phyloP scores from a whole-genome alignment of 2,797 vertebrate species.

The Poliocrania exsul region DNA sequence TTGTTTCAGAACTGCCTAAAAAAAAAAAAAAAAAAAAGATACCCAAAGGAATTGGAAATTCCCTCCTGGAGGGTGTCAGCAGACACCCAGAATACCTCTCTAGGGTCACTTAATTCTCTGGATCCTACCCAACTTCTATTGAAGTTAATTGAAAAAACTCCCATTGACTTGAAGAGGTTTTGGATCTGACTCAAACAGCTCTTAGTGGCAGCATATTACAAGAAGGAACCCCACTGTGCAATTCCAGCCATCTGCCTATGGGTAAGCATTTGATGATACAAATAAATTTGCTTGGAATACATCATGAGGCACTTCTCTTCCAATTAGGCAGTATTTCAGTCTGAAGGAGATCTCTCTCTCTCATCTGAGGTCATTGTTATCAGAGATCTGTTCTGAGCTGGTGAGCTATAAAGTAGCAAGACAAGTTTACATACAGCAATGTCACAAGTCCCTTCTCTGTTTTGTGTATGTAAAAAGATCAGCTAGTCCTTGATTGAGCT shows the following conservation, averaged over 20 bases:
- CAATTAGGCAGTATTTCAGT: neutral
- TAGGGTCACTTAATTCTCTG: slow-evolving; percentile 13
- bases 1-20: neutral
- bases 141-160: slow-evolving; percentile 50
- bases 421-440: neutral
- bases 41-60: neutral
- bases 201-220: slow-evolving; percentile 19
- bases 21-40: neutral
- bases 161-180: slow-evolving; percentile 23
- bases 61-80: neutral
- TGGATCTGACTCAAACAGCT: slow-evolving; percentile 1
- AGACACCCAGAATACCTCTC: neutral
- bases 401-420: neutral
- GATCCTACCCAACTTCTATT: neutral
- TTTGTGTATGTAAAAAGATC: neutral
- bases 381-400: neutral
- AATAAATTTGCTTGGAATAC: neutral
- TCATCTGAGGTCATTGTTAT: neutral
- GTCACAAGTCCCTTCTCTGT: neutral
- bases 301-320: neutral
- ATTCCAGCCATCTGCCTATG: slow-evolving; percentile 30
- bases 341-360: neutral
- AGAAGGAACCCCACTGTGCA: slow-evolving; percentile 19
- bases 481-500: neutral
- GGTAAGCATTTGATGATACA: slow-evolving; percentile 30